Base-by-base conservation (phyloP, 2,113 vertebrate genomes). In the Aegithalos caudatus region DNA sequence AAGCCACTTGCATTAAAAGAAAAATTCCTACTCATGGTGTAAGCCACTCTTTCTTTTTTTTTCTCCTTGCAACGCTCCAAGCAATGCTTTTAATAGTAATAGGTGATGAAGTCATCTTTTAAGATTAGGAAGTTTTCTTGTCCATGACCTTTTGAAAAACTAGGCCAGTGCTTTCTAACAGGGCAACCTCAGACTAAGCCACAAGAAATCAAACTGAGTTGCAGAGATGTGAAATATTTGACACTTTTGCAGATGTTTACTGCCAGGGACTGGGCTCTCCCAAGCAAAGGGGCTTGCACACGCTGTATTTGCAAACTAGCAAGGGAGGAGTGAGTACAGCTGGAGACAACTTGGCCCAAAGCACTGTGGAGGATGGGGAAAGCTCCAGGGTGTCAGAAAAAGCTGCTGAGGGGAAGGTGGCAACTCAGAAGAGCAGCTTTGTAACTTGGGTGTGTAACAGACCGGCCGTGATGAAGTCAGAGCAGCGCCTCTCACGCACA, bases 221-320 rank as follows among this genome's bases (percentile, higher is more conserved):
- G 38, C 9, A 53, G 62, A 78, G 28, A 25, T 0, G 0, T 15
- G 53, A 50, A 67, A 56, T 33, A 14, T n/a, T 69, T 0, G 8
- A 3, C n/a, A 14, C 21, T 58, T 22, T 45, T 21, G 62, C 37
- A 35, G 62, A 33, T 19, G 16, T 35, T 11, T 33, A 7, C 14
- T 20, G 53, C 66, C 23, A 31, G 72, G 14, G 27, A 15, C 7
- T 17, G 31, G 48, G 23, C 57, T 60, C 60, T 77, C 18, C 40
- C 28, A 44, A n/a, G 77, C 0, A 0, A 29, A 54, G 27, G 12
- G 28, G 13, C 0, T 0, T 57, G 47, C 10, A 1, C 7, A 6
- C 0, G 0, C 35, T 27, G 21, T 33, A 31, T 48, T 12, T 57
- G 35, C 13, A 71, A 80, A 24, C 33, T 27, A 31, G 44, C 10